Base-by-base conservation (phyloP, 2,888 invertebrate species). In the Pheosia gnoma region DNA sequence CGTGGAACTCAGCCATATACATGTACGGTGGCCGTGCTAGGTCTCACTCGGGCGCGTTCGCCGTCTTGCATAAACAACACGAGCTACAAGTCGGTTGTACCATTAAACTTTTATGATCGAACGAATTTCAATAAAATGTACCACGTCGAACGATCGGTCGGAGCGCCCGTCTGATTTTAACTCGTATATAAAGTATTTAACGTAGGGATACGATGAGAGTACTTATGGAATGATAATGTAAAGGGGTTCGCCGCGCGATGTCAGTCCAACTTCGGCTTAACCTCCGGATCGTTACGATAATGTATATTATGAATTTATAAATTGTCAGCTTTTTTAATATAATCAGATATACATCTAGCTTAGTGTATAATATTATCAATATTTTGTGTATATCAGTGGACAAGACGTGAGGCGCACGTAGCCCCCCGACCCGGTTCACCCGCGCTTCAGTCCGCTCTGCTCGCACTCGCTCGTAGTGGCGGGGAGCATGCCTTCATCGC, bases 281-380 rank as follows among this genome's bases (percentile, higher is more conserved):
- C 65, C 68, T 70, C 61, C 64, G 77, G 81, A 81, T 82, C 84
- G 85, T 85, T 86, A 84, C 80, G 81, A 82, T 85, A 72, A 70
- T 90, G 90, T 90, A 90, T 89, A 89, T 90, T 88, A 89, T 89
- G 90, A 84, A 88, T 89, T 89, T 88, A 86, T 88, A 85, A 88
- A 89, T 87, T 88, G 87, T 86, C 88, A 87, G 90, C 90, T 90
- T 92, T 89, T 89, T 87, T 86, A 88, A 88, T 88, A 84, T 89
- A 89, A 91, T 90, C 89, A 78, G 86, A 85, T 87, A 86, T 85
- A 83, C 78, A 78, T 81, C 77, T 86, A 85, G 84, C 82, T 80
- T 83, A 83, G 82, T 87, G 83, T 87, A 87, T 87, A 87, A 84
- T 87, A 87, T 84, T 86, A 86, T 83, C 81, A 80, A 85, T 88